Evolutionary conservation across 2,113 vertebrate genomes (phyloP), one percentile per base, ranked within the genome.

Genomic region (Rissa tridactyla): DNA sequence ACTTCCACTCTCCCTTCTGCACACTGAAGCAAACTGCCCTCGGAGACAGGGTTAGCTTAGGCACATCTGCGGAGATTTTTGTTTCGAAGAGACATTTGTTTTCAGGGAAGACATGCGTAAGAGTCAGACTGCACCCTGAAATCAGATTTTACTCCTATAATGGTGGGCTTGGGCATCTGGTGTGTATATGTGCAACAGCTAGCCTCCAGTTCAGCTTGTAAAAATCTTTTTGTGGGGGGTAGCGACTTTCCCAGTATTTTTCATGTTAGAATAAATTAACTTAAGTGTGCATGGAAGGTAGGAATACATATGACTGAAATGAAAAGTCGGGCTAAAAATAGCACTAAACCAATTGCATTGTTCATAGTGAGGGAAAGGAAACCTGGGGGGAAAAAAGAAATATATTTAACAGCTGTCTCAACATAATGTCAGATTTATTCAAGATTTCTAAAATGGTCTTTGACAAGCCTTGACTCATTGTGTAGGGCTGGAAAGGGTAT

Each of bases 321-420:
- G 91, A 96, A 91, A 97, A 96, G 84, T 54, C 27, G 9, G 51
- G 65, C 83, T 97, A 82, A 97, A 97, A 97, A 96, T 93, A 94
- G 36, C 66, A 82, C 84, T 80, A 95, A 81, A 94, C 87, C 94
- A 95, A 96, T 92, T 92, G 72, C 70, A 91, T 88, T 97, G 75
- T 96, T 95, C 93, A 78, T 81, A 90, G 78, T 70, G 75, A 97
- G 58, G 64, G 93, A 96, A 97, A 96, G 78, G 70, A 96, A 98
- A 97, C 58, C 73, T 84, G 58, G 23, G 46, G 36, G 34, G 32
- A 1, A 18, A 27, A 34, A 61, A 96, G 82, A 96, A 96, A 97
- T 96, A 94, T 86, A 97, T 95, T 97, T 96, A 88, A 82, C 96
- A 96, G 93, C 95, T 98, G 86, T 97, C 97, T 97, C 92, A 96